phyloP scores from a whole-genome alignment of 2,113 vertebrate species.

The Cyanoliseus patagonus region DNA sequence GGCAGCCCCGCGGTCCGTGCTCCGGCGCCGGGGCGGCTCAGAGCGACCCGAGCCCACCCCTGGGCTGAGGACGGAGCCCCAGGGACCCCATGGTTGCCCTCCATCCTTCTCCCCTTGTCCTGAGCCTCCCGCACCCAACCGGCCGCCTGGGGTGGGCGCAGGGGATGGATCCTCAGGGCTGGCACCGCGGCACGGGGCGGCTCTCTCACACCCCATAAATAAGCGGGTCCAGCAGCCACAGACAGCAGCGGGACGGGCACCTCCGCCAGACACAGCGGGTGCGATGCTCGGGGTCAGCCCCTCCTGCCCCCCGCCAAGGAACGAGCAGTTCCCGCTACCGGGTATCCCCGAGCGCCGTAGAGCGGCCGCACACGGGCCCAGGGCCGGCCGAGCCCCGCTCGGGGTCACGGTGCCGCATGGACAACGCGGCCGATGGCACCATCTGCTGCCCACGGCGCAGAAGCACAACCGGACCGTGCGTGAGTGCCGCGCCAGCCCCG shows the following conservation, averaged over 20 bases:
- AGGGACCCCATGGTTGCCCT: no score
- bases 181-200: not conserved
- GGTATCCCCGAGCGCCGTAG: rapidly evolving
- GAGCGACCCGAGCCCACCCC: not conserved
- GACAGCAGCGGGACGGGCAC: rapidly evolving
- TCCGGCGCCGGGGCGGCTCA: not conserved
- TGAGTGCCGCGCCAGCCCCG: rapidly evolving
- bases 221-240: not conserved
- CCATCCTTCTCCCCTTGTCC: not conserved
- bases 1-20: not conserved
- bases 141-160: not conserved
- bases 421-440: not conserved
- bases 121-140: slow-evolving; percentile 54
- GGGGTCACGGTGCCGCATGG: rapidly evolving
- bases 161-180: not conserved
- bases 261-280: rapidly evolving
- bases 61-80: no score
- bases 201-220: not conserved
- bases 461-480: not conserved
- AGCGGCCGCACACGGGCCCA: rapidly evolving
- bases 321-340: rapidly evolving
- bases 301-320: not conserved
- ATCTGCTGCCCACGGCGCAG: not conserved
- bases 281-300: not conserved
- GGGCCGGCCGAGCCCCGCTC: rapidly evolving